These are phyloP conservation scores for Diorhabda carinulata DNA, from an alignment of 1,140 invertebrate genomes.

Conservation along the genomic window DNA sequence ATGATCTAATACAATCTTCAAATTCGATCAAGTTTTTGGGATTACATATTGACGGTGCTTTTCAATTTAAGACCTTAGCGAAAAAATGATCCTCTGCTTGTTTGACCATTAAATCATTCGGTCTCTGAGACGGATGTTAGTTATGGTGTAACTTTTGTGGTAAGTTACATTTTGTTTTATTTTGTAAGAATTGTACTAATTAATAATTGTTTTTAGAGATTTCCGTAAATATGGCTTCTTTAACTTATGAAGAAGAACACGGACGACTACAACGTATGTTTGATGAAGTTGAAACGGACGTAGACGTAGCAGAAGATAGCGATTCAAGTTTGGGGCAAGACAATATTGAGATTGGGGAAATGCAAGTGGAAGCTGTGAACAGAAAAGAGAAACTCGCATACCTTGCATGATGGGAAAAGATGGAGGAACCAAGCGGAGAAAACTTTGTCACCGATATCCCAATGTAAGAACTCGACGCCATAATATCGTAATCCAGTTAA, in stretches of 20 bases:
- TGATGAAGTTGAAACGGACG: not conserved
- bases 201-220: constrained; percentile 6
- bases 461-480: not conserved
- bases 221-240: not conserved
- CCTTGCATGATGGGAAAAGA: constrained; percentile 1
- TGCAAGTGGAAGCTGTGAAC: constrained; percentile 13
- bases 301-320: constrained; percentile 7
- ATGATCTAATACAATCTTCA: too few relatives aligned
- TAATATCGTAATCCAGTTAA: too few relatives aligned
- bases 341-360: constrained; percentile 9
- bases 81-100: too few relatives aligned
- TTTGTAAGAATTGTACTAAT: not conserved
- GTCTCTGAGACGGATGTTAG: not conserved
- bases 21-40: too few relatives aligned
- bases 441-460: not conserved
- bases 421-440: constrained; percentile 5
- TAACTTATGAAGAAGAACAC: too few relatives aligned
- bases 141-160: not conserved
- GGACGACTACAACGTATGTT: not conserved
- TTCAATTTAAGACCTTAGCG: too few relatives aligned
- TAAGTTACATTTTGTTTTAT: not conserved
- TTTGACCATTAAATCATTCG: not conserved
- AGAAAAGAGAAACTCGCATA: constrained; percentile 13
- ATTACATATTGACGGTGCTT: too few relatives aligned
- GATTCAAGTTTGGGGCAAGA: constrained; percentile 8